Base-by-base conservation (phyloP, 2,888 invertebrate genomes). In the Rhamnusium bicolor region DNA sequence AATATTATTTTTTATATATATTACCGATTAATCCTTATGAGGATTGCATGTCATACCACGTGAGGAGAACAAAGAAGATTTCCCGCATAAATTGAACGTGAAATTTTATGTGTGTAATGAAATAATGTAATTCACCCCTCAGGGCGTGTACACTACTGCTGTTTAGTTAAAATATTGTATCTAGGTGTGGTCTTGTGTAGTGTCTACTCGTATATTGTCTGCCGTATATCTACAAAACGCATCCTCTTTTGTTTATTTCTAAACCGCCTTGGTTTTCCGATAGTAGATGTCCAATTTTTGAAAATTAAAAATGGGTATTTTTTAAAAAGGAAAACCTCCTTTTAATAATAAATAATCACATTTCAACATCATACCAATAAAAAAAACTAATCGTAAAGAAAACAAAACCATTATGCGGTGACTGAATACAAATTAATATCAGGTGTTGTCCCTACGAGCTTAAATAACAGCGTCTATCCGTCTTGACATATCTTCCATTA, bases 111-210 rank as follows among this genome's bases (percentile, higher is more conserved):
- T 32, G 58, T 10, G 58, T 58, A 58, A 58, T 32, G 58, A 10
- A 32, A 46, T 46, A 61, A 19, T 21, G 46, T 61, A 63, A 51
- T 63, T 61, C 24, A 21, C 27, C 63, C 49, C 49, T 27, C 0
- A 63, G 63, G 63, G 63, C 27, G 63, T 49, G 63, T 49, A 10
- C 49, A 49, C 63, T 21, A 21, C 53, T 24, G 54, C 21, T 21
- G 54, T 54, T 40, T 32, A 8, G 21, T 40, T 63, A 49, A 49
- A 27, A 51, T 63, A 63, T 24, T 49, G 49, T 8, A 63, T 16
- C 32, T 2, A 49, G 63, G 63, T 29, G 63, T 18, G 63, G 63
- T 61, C 27, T 51, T 60, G 49, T 63, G 27, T 27, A 51, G 49
- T 12, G 32, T 62, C 62, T 49, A 27, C 27, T 51, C 46, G 49